Evolutionary conservation across 2,888 invertebrate species (phyloP).

Genomic region (Lasioglossum malachurum): DNA sequence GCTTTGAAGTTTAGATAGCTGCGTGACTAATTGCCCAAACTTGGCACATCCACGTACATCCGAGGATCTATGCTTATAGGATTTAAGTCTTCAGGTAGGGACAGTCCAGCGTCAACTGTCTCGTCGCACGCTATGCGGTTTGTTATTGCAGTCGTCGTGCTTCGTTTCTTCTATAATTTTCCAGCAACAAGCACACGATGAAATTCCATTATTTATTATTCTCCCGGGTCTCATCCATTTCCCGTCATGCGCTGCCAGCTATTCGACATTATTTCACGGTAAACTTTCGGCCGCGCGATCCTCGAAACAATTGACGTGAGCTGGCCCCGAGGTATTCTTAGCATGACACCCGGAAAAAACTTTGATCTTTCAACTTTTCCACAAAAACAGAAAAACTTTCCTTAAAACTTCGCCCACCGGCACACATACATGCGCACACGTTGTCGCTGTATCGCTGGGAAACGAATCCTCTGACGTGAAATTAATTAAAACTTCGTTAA

Average conservation of each 20-base stretch:
- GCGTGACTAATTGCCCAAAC: slow-evolving; percentile 36
- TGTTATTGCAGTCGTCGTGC: background rate
- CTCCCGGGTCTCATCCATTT: background rate
- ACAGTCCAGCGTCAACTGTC: background rate
- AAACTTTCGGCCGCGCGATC: slow-evolving; percentile 17
- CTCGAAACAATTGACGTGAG: slow-evolving; percentile 32
- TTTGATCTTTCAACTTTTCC: slow-evolving; percentile 25
- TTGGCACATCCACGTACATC: slow-evolving; percentile 14
- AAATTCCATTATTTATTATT: slow-evolving; percentile 11
- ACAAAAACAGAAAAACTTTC: slow-evolving; percentile 40
- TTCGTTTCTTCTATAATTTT: background rate
- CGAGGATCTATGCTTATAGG: slow-evolving; percentile 11
- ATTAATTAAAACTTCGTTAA: slow-evolving; percentile 71
- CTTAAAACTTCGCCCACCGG: slow-evolving; percentile 56
- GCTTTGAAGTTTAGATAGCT: slow-evolving; percentile 18
- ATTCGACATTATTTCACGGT: background rate
- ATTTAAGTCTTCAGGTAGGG: slow-evolving; percentile 2
- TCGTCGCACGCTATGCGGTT: background rate
- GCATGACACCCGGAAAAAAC: slow-evolving; percentile 27
- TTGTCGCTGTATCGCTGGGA: slow-evolving; percentile 10
- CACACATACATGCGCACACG: background rate
- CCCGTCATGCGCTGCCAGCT: background rate
- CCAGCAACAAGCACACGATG: background rate
- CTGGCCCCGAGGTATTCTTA: slow-evolving; percentile 30
- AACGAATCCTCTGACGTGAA: slow-evolving; percentile 41